Percentiles rank a stretch among this genome's conserved stretches.
Conservation (phyloP, 2,113 vertebrate species). For the Psilopsiagon aurifrons region DNA sequence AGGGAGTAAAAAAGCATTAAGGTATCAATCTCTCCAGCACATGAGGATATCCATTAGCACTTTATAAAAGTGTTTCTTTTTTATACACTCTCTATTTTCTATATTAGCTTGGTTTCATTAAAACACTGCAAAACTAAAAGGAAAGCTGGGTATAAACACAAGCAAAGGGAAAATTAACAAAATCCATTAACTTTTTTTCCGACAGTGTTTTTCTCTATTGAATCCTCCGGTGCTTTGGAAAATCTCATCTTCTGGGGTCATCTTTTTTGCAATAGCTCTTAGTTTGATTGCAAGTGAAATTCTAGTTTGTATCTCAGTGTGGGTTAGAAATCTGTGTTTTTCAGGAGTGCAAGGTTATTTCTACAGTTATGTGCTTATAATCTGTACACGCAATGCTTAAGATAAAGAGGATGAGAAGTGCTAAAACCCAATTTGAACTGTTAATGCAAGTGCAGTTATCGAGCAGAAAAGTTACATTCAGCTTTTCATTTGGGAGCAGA, state of each 20-base stretch:
- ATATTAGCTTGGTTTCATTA: background rate
- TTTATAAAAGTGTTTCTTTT: background rate
- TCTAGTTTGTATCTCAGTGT: background rate
- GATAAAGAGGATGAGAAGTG: background rate
- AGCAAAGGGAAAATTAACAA: constrained; percentile 23
- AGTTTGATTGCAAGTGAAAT: background rate
- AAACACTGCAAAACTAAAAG: background rate
- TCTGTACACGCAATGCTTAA: background rate
- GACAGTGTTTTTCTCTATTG: background rate
- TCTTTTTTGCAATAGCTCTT: background rate
- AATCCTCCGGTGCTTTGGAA: background rate
- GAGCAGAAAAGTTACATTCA: background rate
- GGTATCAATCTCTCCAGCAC: background rate
- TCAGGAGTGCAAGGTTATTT: background rate
- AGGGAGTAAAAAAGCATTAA: background rate
- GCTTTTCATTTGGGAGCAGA: background rate
- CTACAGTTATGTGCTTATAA: background rate
- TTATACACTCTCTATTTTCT: background rate
- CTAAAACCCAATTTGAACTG: background rate
- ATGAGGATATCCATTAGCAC: background rate
- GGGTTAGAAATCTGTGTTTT: background rate
- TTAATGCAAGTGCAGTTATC: background rate
- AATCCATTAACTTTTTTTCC: constrained; percentile 21
- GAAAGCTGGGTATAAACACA: background rate
- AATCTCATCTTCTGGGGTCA: background rate